Base-by-base conservation (phyloP, 2,113 vertebrate species). In the Ctenomys sociabilis region DNA sequence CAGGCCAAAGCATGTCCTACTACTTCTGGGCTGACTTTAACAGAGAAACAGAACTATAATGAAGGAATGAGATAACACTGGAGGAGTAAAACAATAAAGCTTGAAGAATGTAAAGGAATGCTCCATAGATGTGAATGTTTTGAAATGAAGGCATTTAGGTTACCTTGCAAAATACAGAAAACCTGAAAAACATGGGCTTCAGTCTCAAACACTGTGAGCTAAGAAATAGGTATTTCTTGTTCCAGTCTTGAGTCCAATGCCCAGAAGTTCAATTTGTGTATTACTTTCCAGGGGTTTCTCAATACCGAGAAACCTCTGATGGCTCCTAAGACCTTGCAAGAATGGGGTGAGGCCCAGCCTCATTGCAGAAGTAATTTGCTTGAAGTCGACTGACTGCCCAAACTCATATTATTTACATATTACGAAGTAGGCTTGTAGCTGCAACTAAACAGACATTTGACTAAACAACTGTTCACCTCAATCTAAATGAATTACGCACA, bases 1-100 rank as follows among this genome's bases (percentile, higher is more conserved):
- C 3, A 4, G 6, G 2, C 45, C 28, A 37, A 22, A n/a, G 1
- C 2, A 28, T 49, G 3, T 7, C 5, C 59, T 81, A 35, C 1
- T 1, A 28, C 22, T 35, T 72, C 9, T 30, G 30, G 21, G 4
- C 6, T 70, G 49, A 21, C 52, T 49, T 37, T 37, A 5, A 3
- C 24, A 43, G 11, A 59, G 63, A 16, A 12, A 43, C 9, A 45
- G 63, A 93, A 37, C 16, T 37, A 14, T 28, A 12, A 45, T 43
- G 19, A 80, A 5, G 45, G 7, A 10, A 4, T n/a, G 68, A 52
- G 8, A 22, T 45, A 26, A 14, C 85, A 21, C 0, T 22, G 14
- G 68, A 92, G 21, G 45, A 13, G 2, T 35, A 19, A 13, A 35
- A 9, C 26, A 19, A 10, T 12, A 5, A 12, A 83, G 61, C 28